These are phyloP conservation scores for Petrocephalus microphthalmus DNA, from an alignment of 2,113 vertebrate genomes.

Conservation along the genomic window DNA sequence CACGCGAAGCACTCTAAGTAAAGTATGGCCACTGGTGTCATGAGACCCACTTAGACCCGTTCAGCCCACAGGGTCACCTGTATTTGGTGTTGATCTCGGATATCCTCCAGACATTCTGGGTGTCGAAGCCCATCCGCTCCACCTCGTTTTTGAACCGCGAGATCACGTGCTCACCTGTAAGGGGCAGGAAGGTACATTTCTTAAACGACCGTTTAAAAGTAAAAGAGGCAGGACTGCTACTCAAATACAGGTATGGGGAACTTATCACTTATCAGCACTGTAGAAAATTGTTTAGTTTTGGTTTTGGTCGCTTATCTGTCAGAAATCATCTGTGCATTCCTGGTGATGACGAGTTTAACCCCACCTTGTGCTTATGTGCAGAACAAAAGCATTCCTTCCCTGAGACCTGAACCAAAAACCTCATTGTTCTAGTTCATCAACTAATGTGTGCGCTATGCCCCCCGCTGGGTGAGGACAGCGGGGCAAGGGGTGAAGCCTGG, in stretches of 20 bases:
- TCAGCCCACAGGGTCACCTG: slow-evolving; percentile 60
- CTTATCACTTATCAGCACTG: neutral
- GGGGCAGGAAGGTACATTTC: slow-evolving; percentile 30
- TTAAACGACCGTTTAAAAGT: neutral
- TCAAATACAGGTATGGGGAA: neutral
- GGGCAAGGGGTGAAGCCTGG: too few relatives aligned
- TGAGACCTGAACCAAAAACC: neutral
- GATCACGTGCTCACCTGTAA: slow-evolving; percentile 84
- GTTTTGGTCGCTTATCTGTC: neutral
- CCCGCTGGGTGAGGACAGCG: neutral
- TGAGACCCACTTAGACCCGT: neutral
- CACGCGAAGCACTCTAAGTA: neutral
- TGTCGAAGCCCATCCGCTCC: slow-evolving; percentile 95
- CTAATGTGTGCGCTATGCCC: neutral
- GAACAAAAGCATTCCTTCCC: neutral
- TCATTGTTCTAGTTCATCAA: neutral
- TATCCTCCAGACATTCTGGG: slow-evolving; percentile 96
- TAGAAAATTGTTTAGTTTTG: neutral
- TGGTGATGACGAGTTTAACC: neutral
- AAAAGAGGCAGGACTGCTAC: neutral
- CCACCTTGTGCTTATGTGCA: neutral
- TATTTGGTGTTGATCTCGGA: slow-evolving; percentile 97
- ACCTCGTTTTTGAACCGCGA: slow-evolving; percentile 95
- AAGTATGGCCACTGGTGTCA: neutral
- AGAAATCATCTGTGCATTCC: neutral